phyloP scores from a whole-genome alignment of 2,113 vertebrate species.

The Asarcornis scutulata region DNA sequence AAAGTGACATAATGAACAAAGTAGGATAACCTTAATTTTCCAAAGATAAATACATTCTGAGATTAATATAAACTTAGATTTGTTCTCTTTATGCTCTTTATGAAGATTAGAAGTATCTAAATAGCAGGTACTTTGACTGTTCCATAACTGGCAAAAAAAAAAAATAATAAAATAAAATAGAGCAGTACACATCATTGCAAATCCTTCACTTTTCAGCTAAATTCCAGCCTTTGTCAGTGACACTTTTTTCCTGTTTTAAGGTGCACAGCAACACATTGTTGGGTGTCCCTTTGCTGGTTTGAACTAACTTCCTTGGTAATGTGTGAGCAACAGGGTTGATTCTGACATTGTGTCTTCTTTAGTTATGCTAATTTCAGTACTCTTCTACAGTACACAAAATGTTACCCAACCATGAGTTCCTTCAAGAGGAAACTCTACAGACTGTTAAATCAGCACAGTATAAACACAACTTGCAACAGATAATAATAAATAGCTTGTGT shows the following conservation, averaged over 20 bases:
- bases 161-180: neutral
- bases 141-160: neutral
- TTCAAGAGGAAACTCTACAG: neutral
- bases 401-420: neutral
- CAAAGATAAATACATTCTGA: neutral
- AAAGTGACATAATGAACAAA: neutral
- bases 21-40: neutral
- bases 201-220: neutral
- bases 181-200: neutral
- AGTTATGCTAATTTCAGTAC: neutral
- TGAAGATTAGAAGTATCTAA: neutral
- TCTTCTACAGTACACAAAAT: neutral
- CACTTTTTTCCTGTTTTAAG: neutral
- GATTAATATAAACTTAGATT: neutral
- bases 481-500: neutral
- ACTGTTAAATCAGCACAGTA: accelerated
- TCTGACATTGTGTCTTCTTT: neutral
- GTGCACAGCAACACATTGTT: neutral
- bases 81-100: neutral
- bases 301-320: accelerated
- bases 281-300: neutral
- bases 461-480: neutral
- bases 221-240: neutral
- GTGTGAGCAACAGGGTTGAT: neutral
- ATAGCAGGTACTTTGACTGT: neutral